Evolutionary conservation across 2,113 vertebrate species (phyloP).

Genomic region (Artemisiospiza belli): DNA sequence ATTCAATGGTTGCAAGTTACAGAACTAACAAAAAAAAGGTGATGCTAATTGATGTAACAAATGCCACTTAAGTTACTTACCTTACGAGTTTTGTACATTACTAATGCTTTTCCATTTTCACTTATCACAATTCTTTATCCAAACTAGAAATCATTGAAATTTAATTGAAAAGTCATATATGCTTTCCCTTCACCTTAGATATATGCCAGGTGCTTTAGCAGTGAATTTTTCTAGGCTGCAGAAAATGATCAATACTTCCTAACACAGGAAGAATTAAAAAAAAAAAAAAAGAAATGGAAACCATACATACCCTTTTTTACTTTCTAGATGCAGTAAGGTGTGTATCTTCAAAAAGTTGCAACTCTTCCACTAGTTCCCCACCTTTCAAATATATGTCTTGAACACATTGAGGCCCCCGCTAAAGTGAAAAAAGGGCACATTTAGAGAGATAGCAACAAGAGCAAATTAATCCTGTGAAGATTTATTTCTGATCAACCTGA

Average conservation of each 20-base stretch:
- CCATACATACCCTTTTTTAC: neutral
- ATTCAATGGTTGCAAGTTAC: neutral
- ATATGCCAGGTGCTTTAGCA: neutral
- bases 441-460: neutral
- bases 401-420: neutral
- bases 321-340: neutral
- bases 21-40: neutral
- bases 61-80: neutral
- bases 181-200: neutral
- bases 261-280: neutral
- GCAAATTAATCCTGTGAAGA: neutral
- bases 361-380: neutral
- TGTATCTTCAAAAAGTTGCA: neutral
- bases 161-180: neutral
- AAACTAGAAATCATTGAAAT: neutral
- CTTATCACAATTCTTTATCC: neutral
- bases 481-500: neutral
- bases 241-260: neutral
- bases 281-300: neutral
- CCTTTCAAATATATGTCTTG: neutral
- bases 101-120: neutral
- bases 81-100: neutral
- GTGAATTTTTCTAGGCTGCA: neutral
- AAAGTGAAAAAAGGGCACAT: neutral
- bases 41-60: neutral